Percentiles rank a stretch among this genome's conserved stretches.
Evolutionary conservation across 2,797 vertebrate genomes (phyloP).

Genomic region (Myoxocephalus aenaeus): DNA sequence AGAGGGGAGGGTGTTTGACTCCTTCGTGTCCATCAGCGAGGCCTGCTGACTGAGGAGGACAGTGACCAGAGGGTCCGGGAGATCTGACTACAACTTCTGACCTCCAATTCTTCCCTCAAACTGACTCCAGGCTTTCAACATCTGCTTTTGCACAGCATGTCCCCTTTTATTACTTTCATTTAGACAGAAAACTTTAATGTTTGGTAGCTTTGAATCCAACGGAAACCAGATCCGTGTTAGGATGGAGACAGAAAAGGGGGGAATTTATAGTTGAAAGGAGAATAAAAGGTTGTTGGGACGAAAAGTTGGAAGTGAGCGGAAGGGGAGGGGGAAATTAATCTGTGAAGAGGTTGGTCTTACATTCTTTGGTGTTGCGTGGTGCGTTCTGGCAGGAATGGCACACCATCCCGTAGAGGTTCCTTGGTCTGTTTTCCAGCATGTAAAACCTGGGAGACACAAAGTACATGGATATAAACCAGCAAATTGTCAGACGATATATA

Average conservation of each 20-base stretch:
- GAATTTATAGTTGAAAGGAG: slow-evolving; percentile 16
- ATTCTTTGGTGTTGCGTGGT: slow-evolving; percentile 95
- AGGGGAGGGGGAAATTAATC: not conserved
- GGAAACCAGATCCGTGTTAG: slow-evolving; percentile 23
- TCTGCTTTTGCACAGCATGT: slow-evolving; percentile 51
- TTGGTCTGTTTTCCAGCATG: slow-evolving; percentile 93
- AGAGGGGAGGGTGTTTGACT: not conserved
- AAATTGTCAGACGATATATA: not conserved
- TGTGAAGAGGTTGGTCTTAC: slow-evolving; percentile 82
- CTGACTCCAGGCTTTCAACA: slow-evolving; percentile 40
- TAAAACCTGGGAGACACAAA: slow-evolving; percentile 87
- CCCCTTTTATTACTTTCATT: slow-evolving; percentile 47
- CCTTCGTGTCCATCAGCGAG: slow-evolving; percentile 27
- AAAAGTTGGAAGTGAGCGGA: not conserved
- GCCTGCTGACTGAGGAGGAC: slow-evolving; percentile 15
- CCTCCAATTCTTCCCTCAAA: slow-evolving; percentile 46
- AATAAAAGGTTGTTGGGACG: slow-evolving; percentile 6
- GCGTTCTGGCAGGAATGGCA: slow-evolving; percentile 96
- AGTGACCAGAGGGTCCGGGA: slow-evolving; percentile 35
- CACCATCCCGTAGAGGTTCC: slow-evolving; percentile 95
- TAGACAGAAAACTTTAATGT: slow-evolving; percentile 32
- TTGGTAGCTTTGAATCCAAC: slow-evolving; percentile 28
- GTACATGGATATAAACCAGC: not conserved
- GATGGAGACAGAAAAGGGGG: slow-evolving; percentile 6
- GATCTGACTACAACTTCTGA: slow-evolving; percentile 37